Evolutionary conservation across 2,113 vertebrate species (phyloP), one percentile per base, ranked within the genome.

Genomic region (Oncorhynchus mykiss): DNA sequence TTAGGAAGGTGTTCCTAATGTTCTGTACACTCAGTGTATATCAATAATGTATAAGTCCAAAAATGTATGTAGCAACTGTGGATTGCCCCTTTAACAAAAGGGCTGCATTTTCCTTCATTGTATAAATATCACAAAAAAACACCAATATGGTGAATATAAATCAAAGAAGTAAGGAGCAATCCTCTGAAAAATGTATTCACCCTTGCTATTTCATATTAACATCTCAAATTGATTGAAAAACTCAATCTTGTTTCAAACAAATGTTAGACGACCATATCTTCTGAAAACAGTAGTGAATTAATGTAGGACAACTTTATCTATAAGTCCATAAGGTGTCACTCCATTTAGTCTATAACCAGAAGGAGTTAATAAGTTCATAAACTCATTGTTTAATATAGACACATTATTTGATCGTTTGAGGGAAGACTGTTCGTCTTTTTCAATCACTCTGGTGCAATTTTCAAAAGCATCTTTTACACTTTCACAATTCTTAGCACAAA

Each of bases 131-230:
- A 80, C 79, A 80, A 87, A 84, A 45, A 54, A 90, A 76, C 92
- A 93, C 92, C 93, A 94, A 94, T 93, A 91, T 94, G 92, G 91
- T 92, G 92, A 84, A 90, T 80, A 88, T 72, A 59, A 71, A 80
- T 77, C 34, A 72, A 80, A 74, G 65, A 82, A 85, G 81, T 77
- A 73, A 71, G 39, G 18, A 74, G 77, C 76, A 88, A 83, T 81
- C 27, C 60, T n/a, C 68, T 34, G 72, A 62, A n/a, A 77, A 77
- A 78, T 62, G 18, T 62, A n/a, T 5, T 16, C 59, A n/a, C 59
- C 7, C 59, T n/a, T 9, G 2, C 18, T 20, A 62, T 20, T 48
- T 65, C 71, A 71, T 78, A 16, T 77, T 60, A 54, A 64, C n/a
- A 62, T 62, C 72, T 45, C 39, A 11, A 45, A 45, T 45, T 39